Evolutionary conservation across 2,113 vertebrate genomes (phyloP), one percentile per base, ranked within the genome.

Genomic region (Hypocryptadius cinnamomeus): DNA sequence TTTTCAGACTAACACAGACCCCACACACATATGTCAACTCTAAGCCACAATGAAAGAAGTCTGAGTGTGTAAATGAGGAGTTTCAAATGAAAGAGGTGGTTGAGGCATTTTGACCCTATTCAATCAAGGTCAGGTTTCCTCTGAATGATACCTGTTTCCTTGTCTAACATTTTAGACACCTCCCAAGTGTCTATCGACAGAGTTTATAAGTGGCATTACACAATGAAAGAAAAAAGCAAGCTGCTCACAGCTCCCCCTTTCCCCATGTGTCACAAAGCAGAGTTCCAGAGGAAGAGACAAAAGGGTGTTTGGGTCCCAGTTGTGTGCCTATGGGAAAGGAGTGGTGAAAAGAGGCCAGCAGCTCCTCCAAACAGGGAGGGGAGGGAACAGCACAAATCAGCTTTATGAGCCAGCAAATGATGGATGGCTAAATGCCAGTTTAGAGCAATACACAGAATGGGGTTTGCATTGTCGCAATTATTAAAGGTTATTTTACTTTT

Each of bases 401-500:
- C 51, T 91, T 83, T 93, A 68, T n/a, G 65, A 92, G 48, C 51
- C 31, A 83, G 84, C 56, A 71, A 86, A 91, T 91, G 95, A 96
- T 61, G 84, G 87, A 85, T 85, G 94, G 92, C 85, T 70, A 48
- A 53, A 71, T 47, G 79, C 83, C 92, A 95, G 0, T 2, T 31
- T 40, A 69, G 54, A 74, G 77, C 80, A 95, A 84, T 33, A 18
- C 71, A 45, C 7, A 5, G 77, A 88, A 83, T 42, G 77, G 95
- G n/a, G 70, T 31, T 79, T 90, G 81, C 79, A 48, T 89, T 91
- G 93, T 65, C 60, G 71, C 15, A 11, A 65, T 87, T 93, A 96
- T 96, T 95, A 95, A 96, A 91, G 94, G 96, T 95, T 97, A 87
- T 96, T 95, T 97, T 95, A 94, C 93, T 91, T 90, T 84, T 96